A percentile compares a stretch with the other conserved stretches of the same genome.
These are phyloP conservation scores for Akabosia matsudoensis DNA, from an alignment of 1,140 invertebrate genomes.

Conservation along the genomic window DNA sequence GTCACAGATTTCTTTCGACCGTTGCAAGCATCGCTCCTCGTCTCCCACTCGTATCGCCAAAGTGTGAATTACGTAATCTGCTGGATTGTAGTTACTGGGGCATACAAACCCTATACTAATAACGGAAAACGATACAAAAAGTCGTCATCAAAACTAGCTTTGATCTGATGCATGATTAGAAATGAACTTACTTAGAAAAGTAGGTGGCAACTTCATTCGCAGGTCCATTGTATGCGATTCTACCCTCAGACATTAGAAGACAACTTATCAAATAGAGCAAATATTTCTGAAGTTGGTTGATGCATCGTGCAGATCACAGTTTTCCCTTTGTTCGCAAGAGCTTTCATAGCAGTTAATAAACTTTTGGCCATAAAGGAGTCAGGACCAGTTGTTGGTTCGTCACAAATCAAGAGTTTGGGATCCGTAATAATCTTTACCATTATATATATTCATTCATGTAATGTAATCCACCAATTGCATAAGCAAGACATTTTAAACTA, in stretches of 20 bases:
- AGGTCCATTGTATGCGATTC: conserved; percentile 56
- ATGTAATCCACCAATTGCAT: too few relatives aligned
- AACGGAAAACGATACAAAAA: conserved; percentile 28
- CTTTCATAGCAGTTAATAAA: conserved; percentile 53
- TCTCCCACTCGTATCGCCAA: conserved; percentile 50
- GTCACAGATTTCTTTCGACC: conserved; percentile 46
- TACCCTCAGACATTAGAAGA: conserved; percentile 56
- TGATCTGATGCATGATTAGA: conserved; percentile 23
- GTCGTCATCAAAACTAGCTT: too few relatives aligned
- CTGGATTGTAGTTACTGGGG: conserved; percentile 57
- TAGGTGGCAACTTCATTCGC: conserved; percentile 51
- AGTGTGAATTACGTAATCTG: conserved; percentile 54
- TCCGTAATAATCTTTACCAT: conserved; percentile 58
- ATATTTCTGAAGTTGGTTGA: conserved; percentile 54
- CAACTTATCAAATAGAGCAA: conserved; percentile 53
- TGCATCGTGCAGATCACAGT: conserved; percentile 45
- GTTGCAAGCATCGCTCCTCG: conserved; percentile 47
- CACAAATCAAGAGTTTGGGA: conserved; percentile 60
- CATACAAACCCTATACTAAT: conserved; percentile 60
- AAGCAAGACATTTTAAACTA: too few relatives aligned
- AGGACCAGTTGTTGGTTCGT: conserved; percentile 62
- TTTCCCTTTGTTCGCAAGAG: conserved; percentile 60
- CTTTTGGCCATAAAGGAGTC: conserved; percentile 60
- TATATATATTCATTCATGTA: conserved; percentile 27
- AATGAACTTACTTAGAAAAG: conserved; percentile 51